phyloP scores from a whole-genome alignment of 2,113 vertebrate genomes.

The Cromileptes altivelis region DNA sequence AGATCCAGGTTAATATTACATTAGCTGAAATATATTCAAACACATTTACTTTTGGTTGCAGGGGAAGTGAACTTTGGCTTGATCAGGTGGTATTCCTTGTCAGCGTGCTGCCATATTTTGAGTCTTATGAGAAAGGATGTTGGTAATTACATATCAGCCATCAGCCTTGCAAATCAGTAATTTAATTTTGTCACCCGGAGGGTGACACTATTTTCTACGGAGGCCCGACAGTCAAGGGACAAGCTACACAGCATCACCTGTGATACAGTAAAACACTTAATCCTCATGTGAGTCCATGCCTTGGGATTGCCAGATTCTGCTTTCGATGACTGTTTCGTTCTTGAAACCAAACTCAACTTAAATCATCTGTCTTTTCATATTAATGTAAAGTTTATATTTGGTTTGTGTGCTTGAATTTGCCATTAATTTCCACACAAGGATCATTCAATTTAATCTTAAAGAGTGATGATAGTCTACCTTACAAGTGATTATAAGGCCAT shows the following conservation, averaged over 20 bases:
- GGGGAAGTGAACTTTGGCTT: background rate
- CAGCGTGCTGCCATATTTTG: background rate
- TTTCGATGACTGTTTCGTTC: no score
- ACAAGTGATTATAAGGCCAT: background rate
- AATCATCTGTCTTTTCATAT: background rate
- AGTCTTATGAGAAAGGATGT: background rate
- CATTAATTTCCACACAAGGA: background rate
- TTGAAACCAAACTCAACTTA: background rate
- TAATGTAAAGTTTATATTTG: no score
- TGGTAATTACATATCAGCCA: background rate
- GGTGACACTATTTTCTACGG: background rate
- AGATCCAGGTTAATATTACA: slow-evolving; percentile 87
- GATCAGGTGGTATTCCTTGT: background rate
- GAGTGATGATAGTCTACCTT: background rate
- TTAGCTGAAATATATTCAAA: background rate
- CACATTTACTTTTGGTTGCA: background rate
- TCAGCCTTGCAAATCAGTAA: background rate
- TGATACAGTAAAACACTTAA: background rate
- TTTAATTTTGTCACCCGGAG: slow-evolving; percentile 4
- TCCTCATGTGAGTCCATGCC: background rate
- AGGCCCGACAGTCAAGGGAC: background rate
- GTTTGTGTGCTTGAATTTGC: background rate
- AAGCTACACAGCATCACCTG: background rate
- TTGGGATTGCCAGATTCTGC: slow-evolving; percentile 3
- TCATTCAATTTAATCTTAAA: background rate